These are phyloP conservation scores for Galleria mellonella DNA, from an alignment of 1,140 invertebrate species.

Conservation along the genomic window DNA sequence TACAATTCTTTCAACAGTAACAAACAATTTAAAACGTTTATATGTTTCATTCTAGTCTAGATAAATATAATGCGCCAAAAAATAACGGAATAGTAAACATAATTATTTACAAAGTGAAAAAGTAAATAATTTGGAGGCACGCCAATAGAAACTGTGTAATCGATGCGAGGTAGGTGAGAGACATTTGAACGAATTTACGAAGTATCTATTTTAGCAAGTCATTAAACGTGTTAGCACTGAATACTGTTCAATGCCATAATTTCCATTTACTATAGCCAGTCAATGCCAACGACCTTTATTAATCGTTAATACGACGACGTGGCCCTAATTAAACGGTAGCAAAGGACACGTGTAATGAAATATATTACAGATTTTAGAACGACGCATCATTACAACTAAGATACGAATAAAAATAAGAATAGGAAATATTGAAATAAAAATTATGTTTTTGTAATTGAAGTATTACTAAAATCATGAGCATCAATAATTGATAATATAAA, in stretches of 20 bases:
- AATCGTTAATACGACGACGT: background rate
- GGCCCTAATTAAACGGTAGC: background rate
- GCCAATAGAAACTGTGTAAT: slow-evolving; percentile 52
- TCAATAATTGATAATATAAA: too few species aligned
- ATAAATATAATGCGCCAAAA: too few species aligned
- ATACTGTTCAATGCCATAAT: slow-evolving; percentile 8
- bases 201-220: slow-evolving; percentile 51
- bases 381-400: too few species aligned
- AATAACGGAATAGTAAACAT: slow-evolving; percentile 11
- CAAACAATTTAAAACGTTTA: too few species aligned
- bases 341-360: too few species aligned
- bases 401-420: too few species aligned
- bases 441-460: too few species aligned
- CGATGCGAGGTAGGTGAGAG: slow-evolving; percentile 48
- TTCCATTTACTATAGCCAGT: slow-evolving; percentile 6
- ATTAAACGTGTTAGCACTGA: slow-evolving; percentile 27
- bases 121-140: slow-evolving; percentile 50
- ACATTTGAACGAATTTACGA: slow-evolving; percentile 39
- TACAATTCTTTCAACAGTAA: too few species aligned
- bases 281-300: background rate
- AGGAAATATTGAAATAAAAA: too few species aligned
- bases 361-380: too few species aligned
- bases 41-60: too few species aligned
- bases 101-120: slow-evolving; percentile 32
- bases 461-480: too few species aligned